Evolutionary conservation across 2,797 vertebrate species (phyloP).

Genomic region (Neosilurus hyrtlii): DNA sequence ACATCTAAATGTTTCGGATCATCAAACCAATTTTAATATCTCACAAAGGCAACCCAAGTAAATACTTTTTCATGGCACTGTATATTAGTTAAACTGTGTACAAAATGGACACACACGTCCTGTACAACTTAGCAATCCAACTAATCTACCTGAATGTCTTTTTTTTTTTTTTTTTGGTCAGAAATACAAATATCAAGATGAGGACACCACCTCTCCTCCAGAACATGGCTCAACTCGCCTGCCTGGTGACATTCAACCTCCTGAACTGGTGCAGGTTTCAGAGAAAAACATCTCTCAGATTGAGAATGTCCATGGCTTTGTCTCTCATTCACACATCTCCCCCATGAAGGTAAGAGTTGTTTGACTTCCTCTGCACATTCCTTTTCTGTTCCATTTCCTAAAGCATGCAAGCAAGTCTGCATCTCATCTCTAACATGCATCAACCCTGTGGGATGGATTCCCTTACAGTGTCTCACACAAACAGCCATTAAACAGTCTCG

Average conservation of each 20-base stretch:
- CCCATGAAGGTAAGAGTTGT: conserved; percentile 77
- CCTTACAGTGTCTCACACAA: conserved; percentile 35
- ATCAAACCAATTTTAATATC: too few relatives aligned
- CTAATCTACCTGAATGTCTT: neutral
- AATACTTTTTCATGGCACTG: too few relatives aligned
- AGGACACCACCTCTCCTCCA: conserved; percentile 79
- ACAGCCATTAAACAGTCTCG: neutral
- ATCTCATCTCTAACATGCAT: conserved; percentile 35
- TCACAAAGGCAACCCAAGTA: too few relatives aligned
- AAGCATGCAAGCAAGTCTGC: conserved; percentile 25
- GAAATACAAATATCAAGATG: conserved; percentile 93
- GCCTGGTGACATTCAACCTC: conserved; percentile 76
- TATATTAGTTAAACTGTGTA: neutral
- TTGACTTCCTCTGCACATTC: neutral
- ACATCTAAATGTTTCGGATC: too few relatives aligned
- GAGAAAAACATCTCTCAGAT: conserved; percentile 95
- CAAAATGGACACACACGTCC: neutral
- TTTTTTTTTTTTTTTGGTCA: conserved; percentile 54
- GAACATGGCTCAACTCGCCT: conserved; percentile 81
- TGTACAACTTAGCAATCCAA: neutral
- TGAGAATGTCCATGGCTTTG: conserved; percentile 92
- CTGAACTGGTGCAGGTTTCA: conserved; percentile 91
- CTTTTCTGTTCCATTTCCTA: conserved; percentile 2
- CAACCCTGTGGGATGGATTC: conserved; percentile 43
- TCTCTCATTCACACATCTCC: conserved; percentile 91